phyloP scores from a whole-genome alignment of 2,113 vertebrate genomes.

The Callospermophilus lateralis region DNA sequence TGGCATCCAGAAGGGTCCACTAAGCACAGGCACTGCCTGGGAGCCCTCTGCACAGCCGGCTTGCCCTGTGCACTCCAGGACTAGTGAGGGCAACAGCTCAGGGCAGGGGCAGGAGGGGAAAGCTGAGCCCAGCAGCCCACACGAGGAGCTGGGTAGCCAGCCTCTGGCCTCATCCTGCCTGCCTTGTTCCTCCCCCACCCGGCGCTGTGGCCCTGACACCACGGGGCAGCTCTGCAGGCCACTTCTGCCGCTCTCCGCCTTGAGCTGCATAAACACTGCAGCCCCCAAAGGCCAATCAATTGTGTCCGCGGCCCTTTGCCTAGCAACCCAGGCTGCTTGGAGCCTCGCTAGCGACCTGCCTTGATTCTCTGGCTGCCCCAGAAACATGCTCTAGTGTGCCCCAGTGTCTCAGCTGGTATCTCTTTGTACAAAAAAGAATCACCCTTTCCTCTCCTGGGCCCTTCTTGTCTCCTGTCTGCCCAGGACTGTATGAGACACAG shows the following conservation, averaged over 20 bases:
- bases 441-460: no score
- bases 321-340: neutral
- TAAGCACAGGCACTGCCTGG: neutral
- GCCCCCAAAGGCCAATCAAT: neutral
- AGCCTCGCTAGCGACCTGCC: neutral
- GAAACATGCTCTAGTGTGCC: neutral
- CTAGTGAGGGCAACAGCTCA: accelerated
- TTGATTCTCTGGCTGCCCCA: neutral
- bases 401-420: neutral
- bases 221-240: neutral
- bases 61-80: neutral
- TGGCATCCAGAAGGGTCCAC: accelerated
- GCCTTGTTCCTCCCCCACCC: no score
- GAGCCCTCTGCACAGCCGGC: neutral
- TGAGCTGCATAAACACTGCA: neutral
- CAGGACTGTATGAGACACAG: neutral
- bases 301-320: neutral
- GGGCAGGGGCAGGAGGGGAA: neutral
- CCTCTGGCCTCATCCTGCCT: accelerated
- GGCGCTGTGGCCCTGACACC: accelerated
- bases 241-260: neutral
- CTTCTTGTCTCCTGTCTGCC: neutral
- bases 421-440: neutral
- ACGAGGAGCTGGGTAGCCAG: neutral
- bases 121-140: accelerated